Conservation (phyloP, 1,140 invertebrate genomes). For the Listronotus bonariensis region DNA sequence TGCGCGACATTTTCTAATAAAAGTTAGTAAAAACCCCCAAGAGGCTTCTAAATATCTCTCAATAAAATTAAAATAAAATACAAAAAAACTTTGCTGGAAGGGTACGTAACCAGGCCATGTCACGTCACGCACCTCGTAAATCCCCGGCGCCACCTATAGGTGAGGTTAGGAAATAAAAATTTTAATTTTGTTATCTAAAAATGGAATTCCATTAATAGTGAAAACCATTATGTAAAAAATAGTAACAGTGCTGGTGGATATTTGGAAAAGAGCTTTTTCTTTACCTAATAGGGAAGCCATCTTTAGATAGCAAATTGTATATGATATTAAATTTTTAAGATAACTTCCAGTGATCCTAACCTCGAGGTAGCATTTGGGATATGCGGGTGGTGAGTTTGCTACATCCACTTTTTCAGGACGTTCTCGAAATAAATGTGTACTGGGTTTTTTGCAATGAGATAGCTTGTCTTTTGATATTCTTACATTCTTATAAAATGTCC, state of each 20-base stretch:
- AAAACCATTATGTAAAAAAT: no score
- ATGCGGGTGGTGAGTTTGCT: slow-evolving; percentile 49
- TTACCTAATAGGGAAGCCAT: no score
- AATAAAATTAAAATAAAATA: slow-evolving; percentile 20
- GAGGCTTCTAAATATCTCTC: slow-evolving; percentile 49
- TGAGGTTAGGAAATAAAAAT: neutral
- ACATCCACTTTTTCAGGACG: slow-evolving; percentile 36
- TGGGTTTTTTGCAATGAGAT: no score
- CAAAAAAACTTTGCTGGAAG: slow-evolving; percentile 50
- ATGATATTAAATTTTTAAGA: no score
- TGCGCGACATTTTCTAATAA: slow-evolving; percentile 29
- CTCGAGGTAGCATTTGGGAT: slow-evolving; percentile 28
- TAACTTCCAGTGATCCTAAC: neutral
- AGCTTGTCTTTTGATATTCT: no score
- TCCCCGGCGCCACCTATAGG: slow-evolving; percentile 20
- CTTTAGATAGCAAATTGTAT: no score
- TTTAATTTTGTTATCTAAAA: no score
- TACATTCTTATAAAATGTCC: no score
- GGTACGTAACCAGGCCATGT: slow-evolving; percentile 47
- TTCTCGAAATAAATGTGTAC: slow-evolving; percentile 5
- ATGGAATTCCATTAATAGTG: no score
- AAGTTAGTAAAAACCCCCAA: slow-evolving; percentile 49
- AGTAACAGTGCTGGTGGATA: no score
- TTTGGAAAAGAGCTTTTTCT: no score
- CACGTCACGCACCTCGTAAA: slow-evolving; percentile 32